phyloP scores from a whole-genome alignment of 2,888 invertebrate genomes.

The Hypselothyrea guttata region DNA sequence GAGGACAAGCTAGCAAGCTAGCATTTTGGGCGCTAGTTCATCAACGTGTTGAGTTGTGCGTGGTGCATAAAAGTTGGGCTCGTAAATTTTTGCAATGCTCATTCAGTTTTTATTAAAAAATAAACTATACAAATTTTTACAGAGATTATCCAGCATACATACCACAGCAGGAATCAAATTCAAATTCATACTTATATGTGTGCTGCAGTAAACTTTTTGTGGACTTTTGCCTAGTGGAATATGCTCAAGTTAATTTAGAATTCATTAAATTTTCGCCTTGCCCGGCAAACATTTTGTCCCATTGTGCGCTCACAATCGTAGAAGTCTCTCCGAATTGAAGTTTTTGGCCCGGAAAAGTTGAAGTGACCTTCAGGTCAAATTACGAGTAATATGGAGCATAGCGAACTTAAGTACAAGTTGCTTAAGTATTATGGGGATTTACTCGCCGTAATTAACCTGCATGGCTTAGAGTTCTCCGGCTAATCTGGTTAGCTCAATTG shows the following conservation, averaged over 20 bases:
- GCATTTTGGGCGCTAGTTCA: conserved; percentile 47
- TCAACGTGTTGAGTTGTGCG: conserved; percentile 66
- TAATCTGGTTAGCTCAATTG: conserved; percentile 22
- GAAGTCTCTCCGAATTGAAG: too few relatives aligned
- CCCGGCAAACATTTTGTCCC: conserved; percentile 2
- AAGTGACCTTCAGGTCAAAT: neutral
- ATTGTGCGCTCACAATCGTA: neutral
- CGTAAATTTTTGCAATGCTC: conserved; percentile 61
- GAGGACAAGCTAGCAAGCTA: conserved; percentile 28
- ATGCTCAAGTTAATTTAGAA: conserved; percentile 16
- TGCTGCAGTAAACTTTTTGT: conserved; percentile 7
- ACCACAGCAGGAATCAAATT: conserved; percentile 22
- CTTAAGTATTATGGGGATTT: conserved; percentile 55
- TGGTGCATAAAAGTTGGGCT: conserved; percentile 57
- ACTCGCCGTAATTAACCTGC: conserved; percentile 47
- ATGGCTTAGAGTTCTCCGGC: conserved; percentile 27
- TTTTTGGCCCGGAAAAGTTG: neutral
- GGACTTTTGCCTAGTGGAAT: conserved; percentile 6
- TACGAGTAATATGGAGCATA: conserved; percentile 1
- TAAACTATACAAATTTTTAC: conserved; percentile 77
- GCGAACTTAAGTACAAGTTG: conserved; percentile 51
- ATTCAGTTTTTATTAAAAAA: conserved; percentile 67
- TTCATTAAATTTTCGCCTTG: conserved; percentile 12
- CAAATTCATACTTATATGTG: neutral
- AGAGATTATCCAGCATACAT: conserved; percentile 65